Conservation (phyloP, 2,888 invertebrate genomes). For the Hyalella azteca region DNA sequence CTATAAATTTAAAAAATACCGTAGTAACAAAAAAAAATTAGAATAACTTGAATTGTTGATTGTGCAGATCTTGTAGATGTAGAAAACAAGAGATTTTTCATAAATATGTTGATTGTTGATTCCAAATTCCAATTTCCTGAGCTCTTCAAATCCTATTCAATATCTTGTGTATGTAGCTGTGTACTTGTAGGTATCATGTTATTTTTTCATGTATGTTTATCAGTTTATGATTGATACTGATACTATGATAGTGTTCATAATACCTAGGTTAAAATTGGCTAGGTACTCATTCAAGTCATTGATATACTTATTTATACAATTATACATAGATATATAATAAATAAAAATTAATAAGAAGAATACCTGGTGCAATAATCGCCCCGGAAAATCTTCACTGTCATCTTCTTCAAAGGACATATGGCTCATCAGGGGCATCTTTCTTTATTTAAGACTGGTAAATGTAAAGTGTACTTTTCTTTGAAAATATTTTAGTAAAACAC, state of each 20-base stretch:
- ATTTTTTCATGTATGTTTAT: neutral
- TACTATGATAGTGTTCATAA: no score
- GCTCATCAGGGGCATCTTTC: neutral
- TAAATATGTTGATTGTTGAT: no score
- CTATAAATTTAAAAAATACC: no score
- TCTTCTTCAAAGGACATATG: slow-evolving; percentile 6
- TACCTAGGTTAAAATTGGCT: neutral
- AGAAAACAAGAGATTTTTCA: no score
- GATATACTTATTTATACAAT: neutral
- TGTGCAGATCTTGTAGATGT: no score
- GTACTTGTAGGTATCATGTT: neutral
- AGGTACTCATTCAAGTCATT: neutral
- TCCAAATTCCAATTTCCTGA: no score
- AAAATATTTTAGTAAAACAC: no score
- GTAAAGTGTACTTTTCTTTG: no score
- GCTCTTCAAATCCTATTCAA: neutral
- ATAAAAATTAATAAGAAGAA: slow-evolving; percentile 23
- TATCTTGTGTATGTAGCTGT: neutral
- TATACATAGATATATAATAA: neutral
- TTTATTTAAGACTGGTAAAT: neutral
- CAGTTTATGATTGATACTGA: neutral
- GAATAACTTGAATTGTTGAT: no score
- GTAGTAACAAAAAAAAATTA: no score
- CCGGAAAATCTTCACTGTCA: slow-evolving; percentile 73
- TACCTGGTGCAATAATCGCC: slow-evolving; percentile 78